Percentiles rank a stretch among this genome's conserved stretches.
These are phyloP conservation scores for Hemaris fuciformis DNA, from an alignment of 2,888 invertebrate genomes.

Conservation along the genomic window DNA sequence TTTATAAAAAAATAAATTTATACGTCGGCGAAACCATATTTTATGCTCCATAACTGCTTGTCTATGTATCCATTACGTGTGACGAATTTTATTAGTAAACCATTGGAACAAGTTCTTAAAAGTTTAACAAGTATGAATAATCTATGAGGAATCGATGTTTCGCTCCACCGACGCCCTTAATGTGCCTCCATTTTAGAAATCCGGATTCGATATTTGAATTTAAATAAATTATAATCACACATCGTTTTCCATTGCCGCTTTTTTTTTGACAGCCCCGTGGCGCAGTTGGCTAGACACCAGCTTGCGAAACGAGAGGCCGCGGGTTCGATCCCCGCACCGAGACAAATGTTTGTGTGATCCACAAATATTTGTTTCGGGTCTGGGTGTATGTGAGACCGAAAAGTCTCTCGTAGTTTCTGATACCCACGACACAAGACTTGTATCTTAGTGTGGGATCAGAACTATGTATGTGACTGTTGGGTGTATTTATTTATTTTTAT, in stretches of 20 bases:
- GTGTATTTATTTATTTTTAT: too few relatives aligned
- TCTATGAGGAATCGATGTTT: slow-evolving; percentile 1
- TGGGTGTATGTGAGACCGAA: too few relatives aligned
- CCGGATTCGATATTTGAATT: slow-evolving; percentile 9
- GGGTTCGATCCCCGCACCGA: too few relatives aligned
- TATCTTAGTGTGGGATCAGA: too few relatives aligned
- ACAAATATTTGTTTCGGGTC: too few relatives aligned
- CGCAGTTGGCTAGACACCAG: too few relatives aligned
- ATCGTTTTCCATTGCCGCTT: not conserved
- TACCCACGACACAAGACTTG: too few relatives aligned
- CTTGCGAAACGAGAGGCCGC: too few relatives aligned
- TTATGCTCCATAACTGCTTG: not conserved
- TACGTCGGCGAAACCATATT: not conserved
- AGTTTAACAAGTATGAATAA: not conserved
- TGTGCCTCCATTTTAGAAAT: not conserved
- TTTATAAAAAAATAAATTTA: not conserved
- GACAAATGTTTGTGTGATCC: too few relatives aligned
- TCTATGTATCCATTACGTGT: not conserved
- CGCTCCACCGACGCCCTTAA: not conserved
- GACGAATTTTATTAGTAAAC: not conserved
- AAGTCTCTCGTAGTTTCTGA: too few relatives aligned
- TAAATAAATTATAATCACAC: not conserved
- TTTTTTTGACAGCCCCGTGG: too few relatives aligned
- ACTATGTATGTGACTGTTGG: too few relatives aligned
- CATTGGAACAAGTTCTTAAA: not conserved